Base-by-base conservation (phyloP, 1,140 invertebrate species). In the Aphidius gifuensis region DNA sequence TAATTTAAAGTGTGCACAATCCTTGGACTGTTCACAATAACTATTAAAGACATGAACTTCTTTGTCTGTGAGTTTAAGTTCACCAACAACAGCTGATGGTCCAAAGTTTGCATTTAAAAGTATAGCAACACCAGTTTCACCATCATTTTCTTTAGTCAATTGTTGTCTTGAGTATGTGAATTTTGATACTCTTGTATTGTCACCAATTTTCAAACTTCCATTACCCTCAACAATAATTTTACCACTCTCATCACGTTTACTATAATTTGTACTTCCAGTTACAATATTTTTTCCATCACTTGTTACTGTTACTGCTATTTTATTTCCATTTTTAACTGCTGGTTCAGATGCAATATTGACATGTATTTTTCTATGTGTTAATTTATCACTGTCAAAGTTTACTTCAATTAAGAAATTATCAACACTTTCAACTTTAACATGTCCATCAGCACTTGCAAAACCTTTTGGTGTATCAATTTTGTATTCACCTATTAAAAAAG, bases 11-110 rank as follows among this genome's bases (percentile, higher is more conserved):
- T 90, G 85, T 4, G 87, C 87, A 68, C 90, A 91, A 64, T 90
- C 86, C 64, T 90, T 90, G 73, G 86, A 90, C 71, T 90, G 87
- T 61, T 90, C 88, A 71, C 90, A 91, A 72, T 88, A 87, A 5
- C 88, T 87, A 49, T 86, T 84, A 42, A 87, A 86, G 5, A 85
- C 80, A 67, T 88, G 86, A 64, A 89, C 84, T 63, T 89, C 87
- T 60, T 88, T 83, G 71, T 90, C 87, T 39, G 88, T 88, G 6
- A 88, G 69, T 64, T 88, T 88, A 3, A 86, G 73, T 65, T 90
- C 89, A 0, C 85, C 84, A 21, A 89, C 74, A 7, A 82, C 73
- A 11, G 83, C 84, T 32, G 79, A 82, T 0, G 79, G 74, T 40
- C 82, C 83, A 62, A 84, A 80, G 58, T 80, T 83, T 4, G 81